These are phyloP conservation scores for Druceiella hillmani DNA, from an alignment of 2,888 invertebrate genomes.

Conservation along the genomic window DNA sequence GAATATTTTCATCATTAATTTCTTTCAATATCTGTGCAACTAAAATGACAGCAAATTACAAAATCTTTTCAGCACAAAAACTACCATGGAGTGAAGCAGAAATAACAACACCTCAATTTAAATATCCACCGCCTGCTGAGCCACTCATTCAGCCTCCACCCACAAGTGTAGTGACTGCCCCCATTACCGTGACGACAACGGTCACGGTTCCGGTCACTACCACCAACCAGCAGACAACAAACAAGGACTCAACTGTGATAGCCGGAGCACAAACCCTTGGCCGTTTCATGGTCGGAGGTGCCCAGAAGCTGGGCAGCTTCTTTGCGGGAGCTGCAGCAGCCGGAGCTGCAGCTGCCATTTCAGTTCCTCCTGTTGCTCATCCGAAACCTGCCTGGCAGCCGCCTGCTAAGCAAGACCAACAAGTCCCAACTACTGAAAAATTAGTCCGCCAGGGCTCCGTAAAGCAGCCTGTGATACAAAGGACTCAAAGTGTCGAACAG, in stretches of 20 bases:
- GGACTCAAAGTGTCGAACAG: slow-evolving; percentile 36
- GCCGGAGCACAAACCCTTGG: slow-evolving; percentile 47
- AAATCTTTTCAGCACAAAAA: slow-evolving; percentile 48
- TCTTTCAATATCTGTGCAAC: too few species aligned
- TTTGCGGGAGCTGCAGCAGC: slow-evolving; percentile 49
- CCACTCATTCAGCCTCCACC: slow-evolving; percentile 26
- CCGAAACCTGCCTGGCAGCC: slow-evolving; percentile 28
- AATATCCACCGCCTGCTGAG: slow-evolving; percentile 29
- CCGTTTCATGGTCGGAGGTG: slow-evolving; percentile 48
- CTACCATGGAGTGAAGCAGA: slow-evolving; percentile 42
- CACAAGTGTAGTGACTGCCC: slow-evolving; percentile 26
- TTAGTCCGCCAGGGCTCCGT: slow-evolving; percentile 47
- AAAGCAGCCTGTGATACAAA: slow-evolving; percentile 45
- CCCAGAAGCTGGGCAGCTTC: slow-evolving; percentile 46
- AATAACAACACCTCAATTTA: slow-evolving; percentile 35
- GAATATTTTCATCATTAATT: too few species aligned
- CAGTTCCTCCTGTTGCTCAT: slow-evolving; percentile 31
- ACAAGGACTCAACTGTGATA: slow-evolving; percentile 35
- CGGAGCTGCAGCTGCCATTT: slow-evolving; percentile 29
- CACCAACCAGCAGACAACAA: slow-evolving; percentile 29
- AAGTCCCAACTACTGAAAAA: slow-evolving; percentile 32
- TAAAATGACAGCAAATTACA: too few species aligned
- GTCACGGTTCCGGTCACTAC: slow-evolving; percentile 29
- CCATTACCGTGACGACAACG: slow-evolving; percentile 25
- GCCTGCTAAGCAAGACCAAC: slow-evolving; percentile 30